These are phyloP conservation scores for Polyommatus iphigenia DNA, from an alignment of 2,888 invertebrate genomes.

Conservation along the genomic window DNA sequence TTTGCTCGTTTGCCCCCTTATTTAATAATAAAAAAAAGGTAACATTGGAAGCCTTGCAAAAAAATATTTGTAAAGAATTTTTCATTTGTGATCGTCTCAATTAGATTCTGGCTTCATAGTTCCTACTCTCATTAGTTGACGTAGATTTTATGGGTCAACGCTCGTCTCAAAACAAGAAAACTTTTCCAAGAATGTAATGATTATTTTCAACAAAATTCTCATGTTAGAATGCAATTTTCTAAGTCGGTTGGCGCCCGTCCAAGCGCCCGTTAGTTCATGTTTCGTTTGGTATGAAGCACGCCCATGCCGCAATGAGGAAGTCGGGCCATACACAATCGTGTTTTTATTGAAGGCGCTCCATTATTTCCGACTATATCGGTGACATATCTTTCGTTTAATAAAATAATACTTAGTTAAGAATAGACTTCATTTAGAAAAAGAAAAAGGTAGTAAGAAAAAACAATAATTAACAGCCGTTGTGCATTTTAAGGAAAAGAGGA, in stretches of 20 bases:
- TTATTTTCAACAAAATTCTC: neutral
- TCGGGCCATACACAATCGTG: neutral
- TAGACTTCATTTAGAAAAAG: neutral
- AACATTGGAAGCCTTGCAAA: too few relatives aligned
- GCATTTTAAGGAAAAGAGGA: too few relatives aligned
- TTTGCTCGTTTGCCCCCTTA: too few relatives aligned
- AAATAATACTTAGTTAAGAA: neutral
- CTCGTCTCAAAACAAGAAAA: neutral
- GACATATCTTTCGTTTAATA: neutral
- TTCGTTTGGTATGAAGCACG: constrained; percentile 27
- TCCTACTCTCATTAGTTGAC: neutral
- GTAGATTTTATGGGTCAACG: neutral
- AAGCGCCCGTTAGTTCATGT: constrained; percentile 23
- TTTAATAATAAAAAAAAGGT: too few relatives aligned
- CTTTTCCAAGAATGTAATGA: constrained; percentile 12
- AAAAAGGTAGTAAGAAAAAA: too few relatives aligned
- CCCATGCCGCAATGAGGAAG: constrained; percentile 21
- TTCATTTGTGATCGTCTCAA: neutral
- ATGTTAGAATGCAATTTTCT: constrained; percentile 2
- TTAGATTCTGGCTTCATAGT: neutral
- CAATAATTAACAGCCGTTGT: too few relatives aligned
- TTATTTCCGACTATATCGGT: constrained; percentile 14
- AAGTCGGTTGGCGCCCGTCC: constrained; percentile 26
- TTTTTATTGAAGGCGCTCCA: constrained; percentile 11
- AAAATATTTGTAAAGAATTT: too few relatives aligned